A percentile compares a stretch with the other conserved stretches of the same genome.
These are phyloP conservation scores for Epinephelus fuscoguttatus DNA, from an alignment of 2,113 vertebrate genomes.

Conservation along the genomic window DNA sequence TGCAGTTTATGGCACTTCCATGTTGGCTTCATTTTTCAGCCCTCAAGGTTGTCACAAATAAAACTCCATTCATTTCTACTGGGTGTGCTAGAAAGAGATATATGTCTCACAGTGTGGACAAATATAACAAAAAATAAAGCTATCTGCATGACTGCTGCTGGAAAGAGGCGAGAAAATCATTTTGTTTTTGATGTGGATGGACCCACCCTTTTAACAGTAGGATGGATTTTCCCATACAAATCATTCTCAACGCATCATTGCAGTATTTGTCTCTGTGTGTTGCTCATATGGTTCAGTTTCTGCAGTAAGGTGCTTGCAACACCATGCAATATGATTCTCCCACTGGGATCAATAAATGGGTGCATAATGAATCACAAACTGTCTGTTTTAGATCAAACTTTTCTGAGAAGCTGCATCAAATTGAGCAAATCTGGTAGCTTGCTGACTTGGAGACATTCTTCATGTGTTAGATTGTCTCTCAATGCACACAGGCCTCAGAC, in stretches of 20 bases:
- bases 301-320: conserved; percentile 59
- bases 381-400: conserved; percentile 47
- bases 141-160: not conserved
- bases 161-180: not conserved
- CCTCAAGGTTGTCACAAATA: not conserved
- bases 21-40: no score
- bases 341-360: conserved; percentile 36
- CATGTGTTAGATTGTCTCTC: not conserved
- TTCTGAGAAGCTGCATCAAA: conserved; percentile 2
- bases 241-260: not conserved
- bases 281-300: conserved; percentile 46
- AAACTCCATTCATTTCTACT: not conserved
- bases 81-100: not conserved
- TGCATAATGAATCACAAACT: conserved; percentile 34
- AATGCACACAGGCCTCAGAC: not conserved
- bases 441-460: conserved; percentile 45
- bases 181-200: not conserved
- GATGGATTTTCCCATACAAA: conserved; percentile 44
- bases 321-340: conserved; percentile 24
- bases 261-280: conserved; percentile 49
- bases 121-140: not conserved
- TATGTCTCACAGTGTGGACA: not conserved
- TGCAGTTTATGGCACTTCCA: no score
- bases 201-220: conserved; percentile 4
- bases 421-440: conserved; percentile 43